Evolutionary conservation across 2,888 invertebrate species (phyloP).

Genomic region (Antheraea yamamai): DNA sequence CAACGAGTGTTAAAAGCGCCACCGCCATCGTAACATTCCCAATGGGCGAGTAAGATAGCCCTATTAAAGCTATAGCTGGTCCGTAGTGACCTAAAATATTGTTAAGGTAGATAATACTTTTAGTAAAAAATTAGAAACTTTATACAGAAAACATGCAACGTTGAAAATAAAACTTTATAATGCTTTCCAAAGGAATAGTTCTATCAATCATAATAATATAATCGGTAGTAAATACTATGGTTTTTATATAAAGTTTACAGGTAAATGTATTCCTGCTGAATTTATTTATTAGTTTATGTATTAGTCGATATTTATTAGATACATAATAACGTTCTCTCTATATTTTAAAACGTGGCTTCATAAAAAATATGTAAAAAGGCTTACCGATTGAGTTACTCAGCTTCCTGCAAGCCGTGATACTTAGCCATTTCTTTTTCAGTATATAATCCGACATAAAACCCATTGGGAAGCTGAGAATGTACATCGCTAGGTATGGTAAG

Average conservation of each 20-base stretch:
- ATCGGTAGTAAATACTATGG: too few relatives aligned
- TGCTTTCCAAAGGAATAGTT: too few relatives aligned
- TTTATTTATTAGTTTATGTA: too few relatives aligned
- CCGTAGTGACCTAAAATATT: constrained; percentile 60
- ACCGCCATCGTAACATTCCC: constrained; percentile 81
- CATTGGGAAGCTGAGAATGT: constrained; percentile 86
- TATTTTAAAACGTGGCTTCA: too few relatives aligned
- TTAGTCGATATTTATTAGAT: too few relatives aligned
- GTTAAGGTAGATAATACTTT: background rate
- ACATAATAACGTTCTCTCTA: too few relatives aligned
- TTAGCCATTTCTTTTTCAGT: constrained; percentile 77
- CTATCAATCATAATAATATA: too few relatives aligned
- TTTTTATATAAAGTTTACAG: too few relatives aligned
- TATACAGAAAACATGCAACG: background rate
- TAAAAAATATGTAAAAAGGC: background rate
- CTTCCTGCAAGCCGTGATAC: constrained; percentile 83
- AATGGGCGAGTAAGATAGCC: constrained; percentile 79
- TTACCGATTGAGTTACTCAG: constrained; percentile 85
- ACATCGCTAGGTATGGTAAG: constrained; percentile 88
- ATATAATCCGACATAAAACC: constrained; percentile 85
- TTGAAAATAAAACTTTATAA: background rate
- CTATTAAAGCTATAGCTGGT: constrained; percentile 86
- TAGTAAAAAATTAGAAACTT: background rate
- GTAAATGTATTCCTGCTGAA: too few relatives aligned
- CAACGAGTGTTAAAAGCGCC: constrained; percentile 85